Conservation (phyloP, 1,140 invertebrate genomes). For the Probaryconus sp. region DNA sequence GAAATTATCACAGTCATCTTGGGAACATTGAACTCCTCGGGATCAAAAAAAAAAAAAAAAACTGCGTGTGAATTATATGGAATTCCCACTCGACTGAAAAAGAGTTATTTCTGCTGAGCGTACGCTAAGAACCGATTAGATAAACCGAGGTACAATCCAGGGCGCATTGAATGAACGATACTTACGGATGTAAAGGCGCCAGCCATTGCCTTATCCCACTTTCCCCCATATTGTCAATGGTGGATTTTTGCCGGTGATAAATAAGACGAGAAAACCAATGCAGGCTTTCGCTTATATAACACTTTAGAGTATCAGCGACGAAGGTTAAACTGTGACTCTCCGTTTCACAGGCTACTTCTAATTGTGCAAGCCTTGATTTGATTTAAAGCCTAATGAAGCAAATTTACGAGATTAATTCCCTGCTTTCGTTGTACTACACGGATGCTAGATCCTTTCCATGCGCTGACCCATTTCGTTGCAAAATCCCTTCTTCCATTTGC, state of each 20-base stretch:
- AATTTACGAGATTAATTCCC: conserved; percentile 16
- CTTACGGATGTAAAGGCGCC: neutral
- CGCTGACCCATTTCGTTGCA: conserved; percentile 7
- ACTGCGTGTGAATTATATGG: conserved; percentile 15
- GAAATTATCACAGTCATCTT: no score
- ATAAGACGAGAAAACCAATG: conserved; percentile 47
- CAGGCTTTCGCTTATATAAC: conserved; percentile 55
- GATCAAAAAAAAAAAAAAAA: conserved; percentile 20
- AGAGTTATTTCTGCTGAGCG: conserved; percentile 34
- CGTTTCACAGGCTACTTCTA: conserved; percentile 9
- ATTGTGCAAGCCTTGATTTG: conserved; percentile 23
- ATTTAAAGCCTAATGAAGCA: conserved; percentile 15
- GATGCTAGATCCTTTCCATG: conserved; percentile 14
- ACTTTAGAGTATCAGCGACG: conserved; percentile 55
- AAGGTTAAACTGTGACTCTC: conserved; percentile 28
- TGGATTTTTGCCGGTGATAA: conserved; percentile 25
- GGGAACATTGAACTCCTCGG: neutral
- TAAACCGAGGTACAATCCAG: conserved; percentile 8
- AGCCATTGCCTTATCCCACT: conserved; percentile 32
- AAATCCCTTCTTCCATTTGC: conserved; percentile 14
- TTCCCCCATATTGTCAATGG: conserved; percentile 36
- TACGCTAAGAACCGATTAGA: conserved; percentile 22
- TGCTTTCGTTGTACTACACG: neutral
- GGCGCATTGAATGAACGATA: conserved; percentile 2
- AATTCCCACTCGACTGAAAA: conserved; percentile 8